phyloP scores from a whole-genome alignment of 1,140 invertebrate species.

The Drosophila punjabiensis region DNA sequence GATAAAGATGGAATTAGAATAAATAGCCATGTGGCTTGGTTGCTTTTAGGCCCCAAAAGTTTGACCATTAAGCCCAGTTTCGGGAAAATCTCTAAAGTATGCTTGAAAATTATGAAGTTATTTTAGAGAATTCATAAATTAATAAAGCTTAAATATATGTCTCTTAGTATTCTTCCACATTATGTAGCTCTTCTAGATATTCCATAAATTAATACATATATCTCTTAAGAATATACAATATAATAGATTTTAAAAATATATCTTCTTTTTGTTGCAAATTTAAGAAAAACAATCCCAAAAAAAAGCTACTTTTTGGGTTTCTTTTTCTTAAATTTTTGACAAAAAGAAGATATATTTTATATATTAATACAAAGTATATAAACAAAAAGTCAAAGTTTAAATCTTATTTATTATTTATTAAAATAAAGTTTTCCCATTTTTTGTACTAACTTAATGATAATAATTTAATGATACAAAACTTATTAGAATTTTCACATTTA shows the following conservation, averaged over 20 bases:
- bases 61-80: neutral
- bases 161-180: no score
- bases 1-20: constrained; percentile 2
- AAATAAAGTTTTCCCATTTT: no score
- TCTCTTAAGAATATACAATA: neutral
- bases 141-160: neutral
- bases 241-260: no score
- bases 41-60: neutral
- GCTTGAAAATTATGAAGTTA: neutral
- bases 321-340: no score
- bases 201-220: neutral
- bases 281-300: no score
- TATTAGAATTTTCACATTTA: no score
- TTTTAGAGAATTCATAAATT: neutral
- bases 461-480: neutral
- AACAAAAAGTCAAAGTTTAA: no score
- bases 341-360: no score
- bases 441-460: neutral
- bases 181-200: neutral
- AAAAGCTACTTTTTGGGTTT: no score
- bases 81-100: neutral
- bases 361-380: no score
- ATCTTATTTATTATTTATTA: no score
- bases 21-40: constrained; percentile 4
- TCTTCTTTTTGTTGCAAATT: no score